Evolutionary conservation across 2,888 invertebrate genomes (phyloP).

Genomic region (Sinopyrophorus schimmeli): DNA sequence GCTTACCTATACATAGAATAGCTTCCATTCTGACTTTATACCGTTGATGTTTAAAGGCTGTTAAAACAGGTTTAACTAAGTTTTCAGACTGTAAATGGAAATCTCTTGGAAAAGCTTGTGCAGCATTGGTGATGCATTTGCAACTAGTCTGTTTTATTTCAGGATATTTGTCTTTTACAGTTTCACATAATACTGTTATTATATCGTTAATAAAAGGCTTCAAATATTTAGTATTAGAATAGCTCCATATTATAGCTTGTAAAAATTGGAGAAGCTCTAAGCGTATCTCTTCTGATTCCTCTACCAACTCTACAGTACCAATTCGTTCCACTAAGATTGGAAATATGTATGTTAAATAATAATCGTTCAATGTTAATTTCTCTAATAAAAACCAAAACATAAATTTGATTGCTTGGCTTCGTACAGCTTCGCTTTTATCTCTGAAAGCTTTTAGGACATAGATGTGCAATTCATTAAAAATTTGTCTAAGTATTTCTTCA

Average conservation of each 20-base stretch:
- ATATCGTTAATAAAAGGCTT: slow-evolving; percentile 76
- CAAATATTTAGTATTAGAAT: slow-evolving; percentile 61
- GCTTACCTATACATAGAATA: slow-evolving; percentile 71
- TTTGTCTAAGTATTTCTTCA: slow-evolving; percentile 53
- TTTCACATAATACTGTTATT: slow-evolving; percentile 71
- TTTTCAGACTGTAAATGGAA: slow-evolving; percentile 77
- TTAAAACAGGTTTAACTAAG: slow-evolving; percentile 72
- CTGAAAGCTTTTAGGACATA: slow-evolving; percentile 55
- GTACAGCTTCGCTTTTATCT: slow-evolving; percentile 67
- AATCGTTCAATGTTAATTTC: slow-evolving; percentile 67
- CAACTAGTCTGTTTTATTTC: slow-evolving; percentile 81
- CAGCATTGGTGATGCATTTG: slow-evolving; percentile 67
- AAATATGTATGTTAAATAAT: slow-evolving; percentile 73
- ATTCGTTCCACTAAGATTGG: slow-evolving; percentile 77
- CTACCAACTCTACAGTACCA: slow-evolving; percentile 72
- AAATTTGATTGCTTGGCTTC: slow-evolving; percentile 62
- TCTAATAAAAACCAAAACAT: slow-evolving; percentile 60
- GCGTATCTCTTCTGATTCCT: slow-evolving; percentile 81
- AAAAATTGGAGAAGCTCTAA: slow-evolving; percentile 69
- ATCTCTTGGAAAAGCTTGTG: slow-evolving; percentile 65
- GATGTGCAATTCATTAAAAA: slow-evolving; percentile 56
- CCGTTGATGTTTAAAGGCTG: slow-evolving; percentile 80
- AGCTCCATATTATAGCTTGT: slow-evolving; percentile 66
- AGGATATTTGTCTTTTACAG: slow-evolving; percentile 76
- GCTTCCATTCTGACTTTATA: slow-evolving; percentile 76